These are phyloP conservation scores for Onychomys leucogaster DNA, from an alignment of 2,797 vertebrate genomes.

Conservation along the genomic window DNA sequence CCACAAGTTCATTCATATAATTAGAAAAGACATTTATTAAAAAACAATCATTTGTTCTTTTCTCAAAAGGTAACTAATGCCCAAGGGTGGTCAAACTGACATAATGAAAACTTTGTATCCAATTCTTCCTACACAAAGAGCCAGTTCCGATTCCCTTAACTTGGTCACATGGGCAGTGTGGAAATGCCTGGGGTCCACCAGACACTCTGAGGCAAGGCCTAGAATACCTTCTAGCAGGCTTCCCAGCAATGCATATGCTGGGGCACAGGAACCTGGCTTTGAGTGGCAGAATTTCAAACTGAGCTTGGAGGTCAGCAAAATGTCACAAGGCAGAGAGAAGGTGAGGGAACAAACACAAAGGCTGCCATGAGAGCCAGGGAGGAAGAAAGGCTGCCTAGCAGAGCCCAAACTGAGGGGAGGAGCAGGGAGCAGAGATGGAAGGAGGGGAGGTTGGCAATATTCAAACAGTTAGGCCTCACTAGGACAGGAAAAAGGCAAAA, in stretches of 20 bases:
- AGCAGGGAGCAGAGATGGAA: not conserved
- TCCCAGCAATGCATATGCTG: too few species aligned
- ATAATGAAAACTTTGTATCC: not conserved
- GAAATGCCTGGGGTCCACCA: not conserved
- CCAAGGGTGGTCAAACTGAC: not conserved
- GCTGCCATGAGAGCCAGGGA: accelerated
- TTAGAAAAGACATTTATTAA: not conserved
- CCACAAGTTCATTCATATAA: not conserved
- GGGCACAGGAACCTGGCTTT: not conserved
- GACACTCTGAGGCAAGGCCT: not conserved
- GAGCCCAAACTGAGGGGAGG: not conserved
- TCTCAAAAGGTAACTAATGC: not conserved
- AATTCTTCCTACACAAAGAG: not conserved
- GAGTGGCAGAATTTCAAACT: not conserved
- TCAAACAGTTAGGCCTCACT: not conserved
- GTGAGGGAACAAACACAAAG: not conserved
- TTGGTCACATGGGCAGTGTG: not conserved
- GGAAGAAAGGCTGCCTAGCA: not conserved
- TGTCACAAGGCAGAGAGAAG: not conserved
- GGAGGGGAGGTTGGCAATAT: not conserved
- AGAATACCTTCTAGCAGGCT: not conserved
- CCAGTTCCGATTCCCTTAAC: not conserved
- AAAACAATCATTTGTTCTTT: not conserved
- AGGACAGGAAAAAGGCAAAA: not conserved
- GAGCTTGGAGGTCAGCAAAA: not conserved